Evolutionary conservation across 2,888 invertebrate genomes (phyloP), one percentile per base, ranked within the genome.

Genomic region (Rhagophthalmus giganteus): DNA sequence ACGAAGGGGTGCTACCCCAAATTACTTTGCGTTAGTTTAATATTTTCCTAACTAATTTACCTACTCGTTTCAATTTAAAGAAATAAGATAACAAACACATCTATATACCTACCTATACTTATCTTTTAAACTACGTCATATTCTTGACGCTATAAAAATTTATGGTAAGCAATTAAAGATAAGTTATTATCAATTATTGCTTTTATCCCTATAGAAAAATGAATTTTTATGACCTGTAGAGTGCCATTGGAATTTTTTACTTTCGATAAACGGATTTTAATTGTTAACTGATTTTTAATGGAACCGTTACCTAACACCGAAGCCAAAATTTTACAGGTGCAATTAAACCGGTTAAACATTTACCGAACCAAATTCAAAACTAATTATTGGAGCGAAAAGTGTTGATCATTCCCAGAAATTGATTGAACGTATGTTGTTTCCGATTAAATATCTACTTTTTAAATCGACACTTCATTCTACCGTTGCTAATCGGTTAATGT

Each of bases 81-180:
- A 3, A 20, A 20, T 20, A 5, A 3, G 31, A 33, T 11, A 14
- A 6, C 12, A 7, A 31, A 8, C 8, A n/a, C 34, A n/a, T n/a
- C n/a, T n/a, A n/a, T n/a, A n/a, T n/a, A n/a, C n/a, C n/a, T n/a
- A n/a, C n/a, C n/a, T n/a, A n/a, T n/a, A n/a, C 8, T 46, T 46
- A 25, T 45, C 45, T 41, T 9, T 20, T 25, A 11, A 39, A 10
- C 30, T 35, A 45, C 37, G 26, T 35, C 45, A 30, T 14, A 8
- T 37, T 37, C 37, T 45, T 45, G 6, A 24, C 24, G 35, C 27
- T 28, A 28, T 34, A 26, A 47, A 62, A 61, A 66, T 68, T 67
- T 68, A 69, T 68, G 59, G 64, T 57, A 60, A 59, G 66, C 66
- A 68, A 69, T 68, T 69, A 66, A 52, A 61, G 64, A 67, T 65